phyloP scores from a whole-genome alignment of 2,797 vertebrate genomes.

The Picus viridis region DNA sequence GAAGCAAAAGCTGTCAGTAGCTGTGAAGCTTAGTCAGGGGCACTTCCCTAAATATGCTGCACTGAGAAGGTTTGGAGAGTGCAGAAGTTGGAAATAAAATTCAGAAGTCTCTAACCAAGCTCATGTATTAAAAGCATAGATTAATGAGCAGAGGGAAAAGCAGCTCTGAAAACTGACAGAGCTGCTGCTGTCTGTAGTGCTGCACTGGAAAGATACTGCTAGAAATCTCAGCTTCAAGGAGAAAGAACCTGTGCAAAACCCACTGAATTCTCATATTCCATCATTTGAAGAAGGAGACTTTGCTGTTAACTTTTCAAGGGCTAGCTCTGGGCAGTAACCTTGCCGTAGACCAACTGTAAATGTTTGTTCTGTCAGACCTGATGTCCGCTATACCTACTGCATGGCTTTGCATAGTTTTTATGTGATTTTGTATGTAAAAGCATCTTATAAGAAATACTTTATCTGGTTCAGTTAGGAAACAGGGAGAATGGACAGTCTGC shows the following conservation, averaged over 20 bases:
- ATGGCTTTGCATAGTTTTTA: neutral
- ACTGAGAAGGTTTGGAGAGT: neutral
- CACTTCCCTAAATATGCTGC: neutral
- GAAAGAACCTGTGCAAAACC: neutral
- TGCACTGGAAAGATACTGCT: neutral
- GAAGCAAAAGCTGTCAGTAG: neutral
- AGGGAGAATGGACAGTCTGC: neutral
- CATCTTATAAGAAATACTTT: neutral
- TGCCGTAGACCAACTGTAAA: neutral
- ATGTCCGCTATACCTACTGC: neutral
- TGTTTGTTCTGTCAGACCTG: neutral
- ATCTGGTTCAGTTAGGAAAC: neutral
- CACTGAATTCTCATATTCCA: neutral
- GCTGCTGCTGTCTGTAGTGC: neutral
- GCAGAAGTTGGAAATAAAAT: constrained; percentile 10
- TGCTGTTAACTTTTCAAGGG: neutral
- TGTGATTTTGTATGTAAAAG: neutral
- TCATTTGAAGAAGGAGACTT: neutral
- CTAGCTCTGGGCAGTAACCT: neutral
- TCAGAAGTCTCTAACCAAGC: neutral
- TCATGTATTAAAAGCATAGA: neutral
- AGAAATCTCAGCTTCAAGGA: neutral
- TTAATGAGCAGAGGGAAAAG: neutral
- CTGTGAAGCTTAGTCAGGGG: neutral
- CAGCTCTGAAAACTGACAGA: neutral